Evolutionary conservation across 2,888 invertebrate genomes (phyloP).

Genomic region (Drosophila quasianomalipes): DNA sequence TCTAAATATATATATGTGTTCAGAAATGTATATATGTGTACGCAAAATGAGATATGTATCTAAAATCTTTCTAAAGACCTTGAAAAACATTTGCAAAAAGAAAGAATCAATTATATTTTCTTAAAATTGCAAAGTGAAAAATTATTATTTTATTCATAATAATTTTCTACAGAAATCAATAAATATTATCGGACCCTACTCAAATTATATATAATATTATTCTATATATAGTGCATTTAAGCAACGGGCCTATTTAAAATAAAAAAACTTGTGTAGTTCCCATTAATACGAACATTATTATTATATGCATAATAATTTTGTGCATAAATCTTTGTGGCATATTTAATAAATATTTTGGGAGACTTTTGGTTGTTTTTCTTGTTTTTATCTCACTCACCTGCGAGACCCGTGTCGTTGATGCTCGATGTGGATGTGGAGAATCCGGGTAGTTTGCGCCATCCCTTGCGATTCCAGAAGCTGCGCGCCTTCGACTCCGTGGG

Average conservation of each 20-base stretch:
- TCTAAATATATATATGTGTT: no score
- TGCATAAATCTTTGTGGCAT: neutral
- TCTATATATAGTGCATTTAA: neutral
- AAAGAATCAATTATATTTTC: neutral
- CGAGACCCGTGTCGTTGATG: slow-evolving; percentile 89
- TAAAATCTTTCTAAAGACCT: neutral
- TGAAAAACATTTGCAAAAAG: neutral
- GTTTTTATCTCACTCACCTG: slow-evolving; percentile 87
- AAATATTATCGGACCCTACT: neutral
- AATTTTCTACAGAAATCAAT: neutral
- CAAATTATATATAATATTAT: neutral
- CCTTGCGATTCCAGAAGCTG: slow-evolving; percentile 90
- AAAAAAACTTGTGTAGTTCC: neutral
- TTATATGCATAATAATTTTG: neutral
- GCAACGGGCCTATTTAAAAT: neutral
- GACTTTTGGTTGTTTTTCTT: neutral
- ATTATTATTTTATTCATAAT: neutral
- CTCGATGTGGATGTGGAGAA: slow-evolving; percentile 90
- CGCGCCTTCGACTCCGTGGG: slow-evolving; percentile 84
- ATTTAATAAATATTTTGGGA: neutral
- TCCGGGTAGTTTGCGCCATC: slow-evolving; percentile 92
- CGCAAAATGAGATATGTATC: neutral
- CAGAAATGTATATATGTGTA: no score
- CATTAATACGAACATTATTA: neutral
- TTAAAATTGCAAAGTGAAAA: neutral